Evolutionary conservation across 2,888 invertebrate species (phyloP).

Genomic region (Cylindroiulus punctatus): DNA sequence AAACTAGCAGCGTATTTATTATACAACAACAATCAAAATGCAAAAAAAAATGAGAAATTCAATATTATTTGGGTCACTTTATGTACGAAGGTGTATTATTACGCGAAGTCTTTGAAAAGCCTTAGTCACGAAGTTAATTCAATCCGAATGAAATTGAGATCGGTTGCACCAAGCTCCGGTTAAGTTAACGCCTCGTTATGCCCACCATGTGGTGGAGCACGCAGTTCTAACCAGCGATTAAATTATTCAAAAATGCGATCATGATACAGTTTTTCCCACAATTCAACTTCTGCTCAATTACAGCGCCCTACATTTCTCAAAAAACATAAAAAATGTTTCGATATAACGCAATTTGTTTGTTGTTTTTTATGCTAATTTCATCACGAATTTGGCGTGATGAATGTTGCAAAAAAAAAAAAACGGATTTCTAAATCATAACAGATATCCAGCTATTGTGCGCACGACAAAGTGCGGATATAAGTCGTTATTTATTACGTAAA

Average conservation of each 20-base stretch:
- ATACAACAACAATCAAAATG: neutral
- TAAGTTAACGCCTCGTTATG: neutral
- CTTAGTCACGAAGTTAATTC: neutral
- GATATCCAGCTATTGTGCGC: too few relatives aligned
- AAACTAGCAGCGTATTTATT: neutral
- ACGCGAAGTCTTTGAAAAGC: neutral
- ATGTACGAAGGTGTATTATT: neutral
- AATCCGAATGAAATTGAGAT: too few relatives aligned
- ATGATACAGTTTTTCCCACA: too few relatives aligned
- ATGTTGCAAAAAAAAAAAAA: neutral
- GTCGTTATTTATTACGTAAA: neutral
- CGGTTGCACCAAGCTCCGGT: neutral
- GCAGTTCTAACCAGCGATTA: too few relatives aligned
- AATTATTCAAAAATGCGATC: too few relatives aligned
- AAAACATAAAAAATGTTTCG: neutral
- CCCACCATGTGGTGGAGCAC: too few relatives aligned
- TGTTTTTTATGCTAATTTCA: neutral
- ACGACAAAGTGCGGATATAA: neutral
- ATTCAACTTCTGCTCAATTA: too few relatives aligned
- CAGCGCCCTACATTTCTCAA: neutral
- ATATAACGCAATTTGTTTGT: neutral
- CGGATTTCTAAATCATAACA: neutral
- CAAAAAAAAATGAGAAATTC: neutral
- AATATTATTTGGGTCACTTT: conserved; percentile 10
- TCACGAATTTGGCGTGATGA: neutral